Evolutionary conservation across 2,113 vertebrate genomes (phyloP).

Genomic region (Rhegmatorhina hoffmannsi): DNA sequence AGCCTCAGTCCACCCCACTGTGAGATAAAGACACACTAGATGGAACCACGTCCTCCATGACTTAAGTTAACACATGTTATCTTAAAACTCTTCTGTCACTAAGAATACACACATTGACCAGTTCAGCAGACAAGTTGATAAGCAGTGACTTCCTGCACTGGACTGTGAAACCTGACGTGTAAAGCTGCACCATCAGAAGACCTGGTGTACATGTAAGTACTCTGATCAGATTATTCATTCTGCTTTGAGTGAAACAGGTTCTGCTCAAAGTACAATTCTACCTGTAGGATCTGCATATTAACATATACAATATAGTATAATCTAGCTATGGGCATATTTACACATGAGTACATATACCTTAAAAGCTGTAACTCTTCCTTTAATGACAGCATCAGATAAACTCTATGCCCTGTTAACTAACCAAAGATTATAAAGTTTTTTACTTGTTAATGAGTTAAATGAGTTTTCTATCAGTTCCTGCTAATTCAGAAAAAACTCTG

Average conservation of each 20-base stretch:
- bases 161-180: neutral
- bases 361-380: neutral
- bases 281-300: neutral
- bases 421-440: neutral
- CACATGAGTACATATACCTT: neutral
- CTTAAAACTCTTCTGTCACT: neutral
- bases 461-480: neutral
- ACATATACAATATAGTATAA: neutral
- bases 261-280: neutral
- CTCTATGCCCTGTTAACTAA: neutral
- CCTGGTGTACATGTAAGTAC: neutral
- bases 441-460: neutral
- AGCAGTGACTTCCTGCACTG: neutral
- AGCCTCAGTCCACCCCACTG: neutral
- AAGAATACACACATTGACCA: neutral
- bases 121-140: neutral
- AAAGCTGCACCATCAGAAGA: neutral
- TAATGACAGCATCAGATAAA: neutral
- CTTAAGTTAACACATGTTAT: neutral
- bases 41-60: neutral
- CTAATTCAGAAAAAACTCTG: neutral
- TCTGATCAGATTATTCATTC: neutral
- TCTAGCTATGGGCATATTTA: neutral
- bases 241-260: neutral
- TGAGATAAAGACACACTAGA: neutral